Evolutionary conservation across 1,140 invertebrate species (phyloP), one percentile per base, ranked within the genome.

Genomic region (Zaprionus ghesquierei): DNA sequence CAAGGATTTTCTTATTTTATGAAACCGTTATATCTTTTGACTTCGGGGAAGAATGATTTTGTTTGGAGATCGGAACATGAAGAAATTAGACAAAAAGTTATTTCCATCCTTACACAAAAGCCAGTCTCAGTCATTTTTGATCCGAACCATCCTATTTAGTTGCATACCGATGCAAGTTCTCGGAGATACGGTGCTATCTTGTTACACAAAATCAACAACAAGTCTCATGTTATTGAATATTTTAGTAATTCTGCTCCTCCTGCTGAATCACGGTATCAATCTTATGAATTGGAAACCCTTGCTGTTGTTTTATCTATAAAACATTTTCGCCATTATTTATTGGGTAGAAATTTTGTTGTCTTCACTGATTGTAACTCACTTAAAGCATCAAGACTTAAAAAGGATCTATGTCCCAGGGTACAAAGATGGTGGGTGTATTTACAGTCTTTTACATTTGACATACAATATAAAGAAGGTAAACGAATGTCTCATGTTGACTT

Each of bases 401-500:
- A n/a, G n/a, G 51, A 55, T 12, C 25, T 65, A 46, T 54, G 9
- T 46, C 51, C 51, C 23, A 65, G 50, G 23, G 23, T 46, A 15
- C 51, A 65, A 38, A 41, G 62, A 54, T 55, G 33, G 51, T 55
- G 51, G 51, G 35, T 23, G 9, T 65, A 55, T 22, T 65, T 55
- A 65, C 51, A 46, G 25, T 41, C 51, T 5, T 46, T 65, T 31
- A 29, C 50, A 41, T 55, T 65, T 46, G 51, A 44, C n/a, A 12
- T 55, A 13, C n/a, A 46, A 25, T 65, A 65, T 55, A 65, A 31
- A 8, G 25, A 65, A 33, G 33, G 62, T 56, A 65, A 56, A 10
- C 53, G 25, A 65, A 46, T 65, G 63, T 22, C 35, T 22, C 51
- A 55, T 46, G 62, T 46, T 55, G 62, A 55, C n/a, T 65, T 65